Base-by-base conservation (phyloP, 2,888 invertebrate species). In the Standfussiana lucernea region DNA sequence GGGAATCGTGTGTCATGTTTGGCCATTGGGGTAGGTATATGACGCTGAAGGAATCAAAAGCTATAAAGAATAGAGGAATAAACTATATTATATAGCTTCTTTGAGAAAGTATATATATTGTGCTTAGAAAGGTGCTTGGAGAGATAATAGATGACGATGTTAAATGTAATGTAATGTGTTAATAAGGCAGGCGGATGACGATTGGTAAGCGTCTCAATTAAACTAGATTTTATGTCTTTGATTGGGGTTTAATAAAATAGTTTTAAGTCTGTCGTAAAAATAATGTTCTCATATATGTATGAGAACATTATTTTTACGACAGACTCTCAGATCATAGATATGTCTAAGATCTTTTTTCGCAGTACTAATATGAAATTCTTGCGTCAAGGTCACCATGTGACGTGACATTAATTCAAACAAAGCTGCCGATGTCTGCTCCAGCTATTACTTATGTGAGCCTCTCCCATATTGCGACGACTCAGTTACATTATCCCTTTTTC, bases 401-500 rank as follows among this genome's bases (percentile, higher is more conserved):
- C 80, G 40, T 80, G 79, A 89, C 89, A 90, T 90, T 92, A 91
- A 91, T 91, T 90, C 91, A 90, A 88, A 92, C 89, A 91, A 90
- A 89, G 91, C 88, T 88, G 75, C 83, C 86, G 77, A 87, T 87
- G 89, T 91, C 90, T 90, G 88, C 73, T 84, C 73, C 85, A 85
- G 90, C 89, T 84, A 92, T 92, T 91, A 91, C 90, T 91, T 91
- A 89, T 85, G 90, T 84, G 87, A 88, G 90, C 88, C 89, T 88
- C 89, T 89, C 91, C 91, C 91, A 92, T 93, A 93, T 93, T 93
- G 90, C 92, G 92, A 93, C 92, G 93, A 92, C 91, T 92, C 88
- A 84, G 92, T 90, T 90, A 93, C 92, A 92, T 94, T 93, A 94
- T 94, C 94, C 94, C 92, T 93, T 92, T 82, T 78, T 90, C 92